Base-by-base conservation (phyloP, 2,113 vertebrate genomes). In the Haemorhous mexicanus region DNA sequence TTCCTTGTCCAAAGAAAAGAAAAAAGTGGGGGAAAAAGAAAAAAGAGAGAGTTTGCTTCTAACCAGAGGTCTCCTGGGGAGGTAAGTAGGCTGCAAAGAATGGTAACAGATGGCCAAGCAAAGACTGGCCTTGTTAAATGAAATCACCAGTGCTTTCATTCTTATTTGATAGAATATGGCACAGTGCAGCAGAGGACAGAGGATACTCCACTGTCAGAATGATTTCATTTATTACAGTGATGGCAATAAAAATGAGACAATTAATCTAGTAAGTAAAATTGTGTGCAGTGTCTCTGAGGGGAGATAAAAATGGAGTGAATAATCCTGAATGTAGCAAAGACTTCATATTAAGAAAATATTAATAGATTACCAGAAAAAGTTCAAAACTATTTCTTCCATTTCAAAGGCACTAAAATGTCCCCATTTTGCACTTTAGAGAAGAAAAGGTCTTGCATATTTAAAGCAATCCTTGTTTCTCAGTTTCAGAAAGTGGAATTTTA, bases 31-130 rank as follows among this genome's bases (percentile, higher is more conserved):
- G 9, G 5, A 1, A 4, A 44, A 41, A 41, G 8, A 13, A 37
- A 30, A 52, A 9, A 30, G 1, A 18, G 1, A 50, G 3, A 67
- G n/a, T 70, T 88, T 93, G 52, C 32, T 75, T 44, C 59, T 70
- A 84, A 90, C 26, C 69, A 84, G 44, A 63, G 61, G 76, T 75
- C 90, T 90, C 90, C 87, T 81, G 84, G 61, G 90, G 83, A 94
- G 44, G 64, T 17, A 93, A 86, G 30, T 2, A 87, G 92, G 76
- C 59, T 93, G 92, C 64, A 86, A 88, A 87, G 83, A 85, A 95
- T 13, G 23, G 76, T 92, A 92, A 82, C 94, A 95, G 94, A 96
- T 87, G 93, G 94, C 37, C 68, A 90, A 74, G 88, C 13, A 74
- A 90, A 87, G 93, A 66, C 1, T 53, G 23, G 49, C 62, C 88